Percentiles rank a stretch among this genome's conserved stretches.
phyloP scores from a whole-genome alignment of 2,888 invertebrate genomes.

The Aspidiotus rigidus region DNA sequence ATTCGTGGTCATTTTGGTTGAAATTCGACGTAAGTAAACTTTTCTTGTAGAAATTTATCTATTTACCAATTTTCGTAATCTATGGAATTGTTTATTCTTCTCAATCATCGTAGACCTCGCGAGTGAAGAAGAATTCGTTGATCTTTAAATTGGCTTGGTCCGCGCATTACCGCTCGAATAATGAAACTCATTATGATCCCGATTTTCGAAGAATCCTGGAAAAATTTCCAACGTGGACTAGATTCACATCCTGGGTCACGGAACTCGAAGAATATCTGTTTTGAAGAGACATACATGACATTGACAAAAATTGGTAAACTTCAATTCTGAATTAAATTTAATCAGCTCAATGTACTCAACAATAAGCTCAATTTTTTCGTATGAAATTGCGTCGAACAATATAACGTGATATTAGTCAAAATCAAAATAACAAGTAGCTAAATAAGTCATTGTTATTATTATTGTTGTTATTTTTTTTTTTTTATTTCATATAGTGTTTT shows the following conservation, averaged over 20 bases:
- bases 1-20: conserved; percentile 14
- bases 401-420: no score
- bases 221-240: conserved; percentile 19
- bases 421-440: no score
- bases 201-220: conserved; percentile 15
- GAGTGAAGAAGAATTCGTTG: background rate
- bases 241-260: conserved; percentile 9
- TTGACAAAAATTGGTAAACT: background rate
- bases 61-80: background rate
- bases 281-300: background rate
- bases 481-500: no score
- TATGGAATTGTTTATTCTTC: background rate
- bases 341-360: no score
- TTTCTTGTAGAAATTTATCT: background rate
- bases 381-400: no score
- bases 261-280: conserved; percentile 26
- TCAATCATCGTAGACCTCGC: conserved; percentile 10
- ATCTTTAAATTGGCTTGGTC: conserved; percentile 15
- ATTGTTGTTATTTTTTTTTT: no score
- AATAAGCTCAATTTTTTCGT: no score
- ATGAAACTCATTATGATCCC: conserved; percentile 6
- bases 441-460: no score
- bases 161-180: conserved; percentile 10
- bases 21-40: conserved; percentile 21
- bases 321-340: no score